These are phyloP conservation scores for Troides aeacus DNA, from an alignment of 2,888 invertebrate species.

Conservation along the genomic window DNA sequence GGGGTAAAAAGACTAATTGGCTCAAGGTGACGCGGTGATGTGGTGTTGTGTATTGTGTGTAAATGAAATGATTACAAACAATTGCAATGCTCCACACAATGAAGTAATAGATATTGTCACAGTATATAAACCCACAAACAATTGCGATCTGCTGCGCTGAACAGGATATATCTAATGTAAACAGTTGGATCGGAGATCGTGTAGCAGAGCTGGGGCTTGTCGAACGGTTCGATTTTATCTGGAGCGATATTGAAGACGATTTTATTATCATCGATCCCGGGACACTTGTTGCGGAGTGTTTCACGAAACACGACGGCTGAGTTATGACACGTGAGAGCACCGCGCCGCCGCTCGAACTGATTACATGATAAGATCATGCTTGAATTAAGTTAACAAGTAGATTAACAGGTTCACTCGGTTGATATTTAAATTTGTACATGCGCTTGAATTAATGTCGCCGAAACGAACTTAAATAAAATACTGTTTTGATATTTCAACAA, in stretches of 20 bases:
- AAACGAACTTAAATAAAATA: no score
- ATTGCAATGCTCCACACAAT: no score
- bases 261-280: constrained; percentile 28
- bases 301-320: constrained; percentile 11
- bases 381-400: background rate
- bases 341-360: constrained; percentile 3
- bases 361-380: constrained; percentile 2
- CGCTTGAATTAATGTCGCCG: no score
- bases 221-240: constrained; percentile 25
- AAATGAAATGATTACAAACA: no score
- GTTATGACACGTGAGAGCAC: constrained; percentile 13
- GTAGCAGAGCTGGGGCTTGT: constrained; percentile 10
- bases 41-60: no score
- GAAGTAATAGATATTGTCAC: no score
- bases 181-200: constrained; percentile 7
- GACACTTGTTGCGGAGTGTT: constrained; percentile 27
- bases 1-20: no score
- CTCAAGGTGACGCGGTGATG: no score
- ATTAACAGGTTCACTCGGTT: no score
- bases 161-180: constrained; percentile 2
- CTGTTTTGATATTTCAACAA: no score
- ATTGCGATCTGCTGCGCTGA: background rate
- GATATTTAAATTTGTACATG: no score
- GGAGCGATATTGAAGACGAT: constrained; percentile 27
- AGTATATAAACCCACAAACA: no score